phyloP scores from a whole-genome alignment of 2,113 vertebrate species.

The Octodon degus region DNA sequence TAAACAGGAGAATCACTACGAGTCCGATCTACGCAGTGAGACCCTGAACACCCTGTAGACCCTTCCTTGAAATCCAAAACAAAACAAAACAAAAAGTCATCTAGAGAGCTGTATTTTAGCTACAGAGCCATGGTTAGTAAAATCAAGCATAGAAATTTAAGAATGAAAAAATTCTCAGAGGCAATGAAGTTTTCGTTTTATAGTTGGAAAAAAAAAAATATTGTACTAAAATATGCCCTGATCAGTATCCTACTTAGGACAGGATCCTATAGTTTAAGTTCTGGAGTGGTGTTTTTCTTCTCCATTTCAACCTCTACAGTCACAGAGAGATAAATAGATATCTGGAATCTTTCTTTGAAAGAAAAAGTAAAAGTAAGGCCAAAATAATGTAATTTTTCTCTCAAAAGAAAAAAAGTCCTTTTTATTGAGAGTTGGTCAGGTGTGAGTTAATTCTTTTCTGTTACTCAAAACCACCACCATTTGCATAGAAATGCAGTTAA shows the following conservation, averaged over 20 bases:
- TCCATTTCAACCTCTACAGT: not conserved
- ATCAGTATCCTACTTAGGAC: not conserved
- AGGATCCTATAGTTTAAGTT: not conserved
- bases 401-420: not conserved
- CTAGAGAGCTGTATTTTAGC: not conserved
- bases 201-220: not conserved
- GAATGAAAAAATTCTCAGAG: not conserved
- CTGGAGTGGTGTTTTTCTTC: not conserved
- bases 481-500: not conserved
- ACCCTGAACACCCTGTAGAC: no score
- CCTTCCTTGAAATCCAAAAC: no score
- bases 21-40: no score
- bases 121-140: not conserved
- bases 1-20: no score
- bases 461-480: not conserved
- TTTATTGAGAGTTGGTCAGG: not conserved
- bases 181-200: not conserved
- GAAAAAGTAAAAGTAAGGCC: not conserved
- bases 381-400: not conserved
- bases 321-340: not conserved
- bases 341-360: not conserved
- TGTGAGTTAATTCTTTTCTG: not conserved
- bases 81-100: no score
- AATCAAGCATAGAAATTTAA: not conserved
- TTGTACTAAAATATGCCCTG: not conserved